Conservation (phyloP, 1,140 invertebrate genomes). For the Drosophila chauvacae region DNA sequence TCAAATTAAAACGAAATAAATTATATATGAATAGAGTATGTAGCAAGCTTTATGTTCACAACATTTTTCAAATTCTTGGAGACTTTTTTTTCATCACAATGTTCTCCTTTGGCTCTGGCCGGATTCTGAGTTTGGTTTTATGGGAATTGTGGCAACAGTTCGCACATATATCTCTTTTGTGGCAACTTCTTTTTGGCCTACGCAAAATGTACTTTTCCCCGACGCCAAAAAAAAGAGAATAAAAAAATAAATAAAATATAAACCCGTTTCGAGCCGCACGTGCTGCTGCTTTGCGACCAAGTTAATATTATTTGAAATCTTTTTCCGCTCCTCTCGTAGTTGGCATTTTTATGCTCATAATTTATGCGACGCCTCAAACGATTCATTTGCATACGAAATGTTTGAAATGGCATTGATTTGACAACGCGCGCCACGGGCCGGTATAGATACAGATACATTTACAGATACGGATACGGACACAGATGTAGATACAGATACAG, state of each 20-base stretch:
- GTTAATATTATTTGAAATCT: slow-evolving; percentile 21
- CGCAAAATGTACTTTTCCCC: slow-evolving; percentile 20
- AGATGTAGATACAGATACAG: slow-evolving; percentile 4
- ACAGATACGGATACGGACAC: not conserved
- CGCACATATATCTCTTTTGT: slow-evolving; percentile 39
- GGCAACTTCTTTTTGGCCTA: slow-evolving; percentile 38
- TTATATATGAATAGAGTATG: not conserved
- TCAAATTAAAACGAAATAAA: not conserved
- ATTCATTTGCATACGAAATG: slow-evolving; percentile 76
- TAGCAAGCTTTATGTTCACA: not conserved
- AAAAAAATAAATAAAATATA: not conserved
- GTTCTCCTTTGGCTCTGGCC: slow-evolving; percentile 2
- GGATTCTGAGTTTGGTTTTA: slow-evolving; percentile 17
- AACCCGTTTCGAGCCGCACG: slow-evolving; percentile 46
- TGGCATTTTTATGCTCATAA: slow-evolving; percentile 74
- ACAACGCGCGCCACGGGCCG: slow-evolving; percentile 48
- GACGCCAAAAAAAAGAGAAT: not conserved
- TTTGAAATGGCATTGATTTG: slow-evolving; percentile 80
- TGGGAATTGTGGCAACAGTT: slow-evolving; percentile 44
- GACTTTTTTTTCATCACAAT: slow-evolving; percentile 5
- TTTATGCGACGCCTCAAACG: slow-evolving; percentile 68
- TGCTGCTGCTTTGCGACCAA: slow-evolving; percentile 44
- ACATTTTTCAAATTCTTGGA: slow-evolving; percentile 16
- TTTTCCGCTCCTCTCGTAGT: slow-evolving; percentile 50
- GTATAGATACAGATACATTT: slow-evolving; percentile 9